Conservation (phyloP, 2,888 invertebrate genomes). For the Spilosoma lubricipeda region DNA sequence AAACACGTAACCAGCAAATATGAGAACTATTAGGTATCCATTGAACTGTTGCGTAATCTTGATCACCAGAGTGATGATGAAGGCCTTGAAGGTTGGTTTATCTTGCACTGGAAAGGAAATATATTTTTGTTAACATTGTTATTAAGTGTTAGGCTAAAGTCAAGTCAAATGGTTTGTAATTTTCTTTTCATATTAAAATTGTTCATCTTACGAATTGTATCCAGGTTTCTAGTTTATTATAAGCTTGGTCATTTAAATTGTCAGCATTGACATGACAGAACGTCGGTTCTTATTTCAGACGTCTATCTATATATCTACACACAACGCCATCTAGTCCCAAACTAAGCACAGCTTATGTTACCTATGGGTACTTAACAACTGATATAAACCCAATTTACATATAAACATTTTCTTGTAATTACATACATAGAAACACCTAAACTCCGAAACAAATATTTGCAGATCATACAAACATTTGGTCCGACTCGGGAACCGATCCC, state of each 20-base stretch:
- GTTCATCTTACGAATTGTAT: not conserved
- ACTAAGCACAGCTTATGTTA: too few relatives aligned
- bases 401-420: too few relatives aligned
- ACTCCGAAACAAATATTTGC: too few relatives aligned
- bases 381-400: too few relatives aligned
- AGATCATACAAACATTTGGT: too few relatives aligned
- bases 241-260: not conserved
- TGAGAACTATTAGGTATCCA: slow-evolving; percentile 80
- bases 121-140: not conserved
- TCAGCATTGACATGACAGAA: not conserved
- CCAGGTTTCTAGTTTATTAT: not conserved
- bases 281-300: not conserved
- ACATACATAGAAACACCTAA: too few relatives aligned
- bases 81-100: slow-evolving; percentile 76
- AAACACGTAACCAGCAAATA: slow-evolving; percentile 79
- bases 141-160: not conserved
- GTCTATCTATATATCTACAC: too few relatives aligned
- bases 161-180: not conserved
- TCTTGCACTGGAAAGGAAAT: slow-evolving; percentile 69
- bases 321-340: too few relatives aligned
- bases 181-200: not conserved
- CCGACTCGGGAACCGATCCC: too few relatives aligned
- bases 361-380: too few relatives aligned
- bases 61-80: slow-evolving; percentile 77
- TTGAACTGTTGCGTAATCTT: slow-evolving; percentile 82